phyloP scores from a whole-genome alignment of 2,113 vertebrate genomes.

The Coreoperca whiteheadi region DNA sequence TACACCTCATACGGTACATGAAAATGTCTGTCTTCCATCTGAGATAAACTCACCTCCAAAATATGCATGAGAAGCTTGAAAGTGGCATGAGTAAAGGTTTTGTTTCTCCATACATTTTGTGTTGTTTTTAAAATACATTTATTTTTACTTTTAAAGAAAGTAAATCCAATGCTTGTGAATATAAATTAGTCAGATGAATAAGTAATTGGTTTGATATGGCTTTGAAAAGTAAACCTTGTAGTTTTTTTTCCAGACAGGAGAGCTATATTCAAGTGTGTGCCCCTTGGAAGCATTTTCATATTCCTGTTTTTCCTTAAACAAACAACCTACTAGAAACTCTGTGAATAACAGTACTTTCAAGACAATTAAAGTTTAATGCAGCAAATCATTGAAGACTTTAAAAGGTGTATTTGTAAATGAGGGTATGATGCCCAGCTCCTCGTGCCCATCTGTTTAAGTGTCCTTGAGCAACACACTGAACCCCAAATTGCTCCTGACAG shows the following conservation, averaged over 20 bases:
- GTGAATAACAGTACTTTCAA: not conserved
- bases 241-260: not conserved
- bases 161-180: not conserved
- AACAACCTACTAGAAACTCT: not conserved
- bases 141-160: not conserved
- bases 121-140: not conserved
- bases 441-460: not conserved
- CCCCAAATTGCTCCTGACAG: not conserved
- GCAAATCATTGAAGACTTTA: not conserved
- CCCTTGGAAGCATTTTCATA: slow-evolving; percentile 2
- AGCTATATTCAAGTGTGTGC: not conserved
- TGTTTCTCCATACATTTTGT: not conserved
- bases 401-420: not conserved
- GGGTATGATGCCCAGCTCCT: not conserved
- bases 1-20: not conserved
- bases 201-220: not conserved
- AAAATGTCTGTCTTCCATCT: slow-evolving; percentile 11
- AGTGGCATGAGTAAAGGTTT: not conserved
- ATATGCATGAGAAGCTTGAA: slow-evolving; percentile 13
- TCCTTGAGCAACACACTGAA: not conserved
- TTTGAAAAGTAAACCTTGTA: slow-evolving; percentile 16
- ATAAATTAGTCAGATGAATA: not conserved
- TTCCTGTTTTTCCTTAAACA: not conserved
- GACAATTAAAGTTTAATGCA: not conserved
- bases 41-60: not conserved